Conservation (phyloP, 2,797 vertebrate species). For the Enoplosus armatus region DNA sequence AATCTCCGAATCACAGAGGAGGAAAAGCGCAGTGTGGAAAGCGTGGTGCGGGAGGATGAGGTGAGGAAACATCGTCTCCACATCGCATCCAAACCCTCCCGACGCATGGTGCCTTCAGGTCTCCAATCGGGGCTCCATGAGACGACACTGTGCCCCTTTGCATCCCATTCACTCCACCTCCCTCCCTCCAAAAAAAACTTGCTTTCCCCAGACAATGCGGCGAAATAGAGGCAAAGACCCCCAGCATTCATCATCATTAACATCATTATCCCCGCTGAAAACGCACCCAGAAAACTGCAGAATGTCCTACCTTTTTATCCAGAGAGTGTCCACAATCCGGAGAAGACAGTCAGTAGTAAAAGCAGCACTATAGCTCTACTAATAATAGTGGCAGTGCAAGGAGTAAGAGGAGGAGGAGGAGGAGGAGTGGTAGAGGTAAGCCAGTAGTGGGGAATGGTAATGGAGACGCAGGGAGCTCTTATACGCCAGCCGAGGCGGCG, state of each 20-base stretch:
- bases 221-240: conserved; percentile 10
- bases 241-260: neutral
- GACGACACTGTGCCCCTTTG: conserved; percentile 10
- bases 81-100: conserved; percentile 56
- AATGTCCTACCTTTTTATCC: conserved; percentile 78
- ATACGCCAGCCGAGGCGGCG: conserved; percentile 78
- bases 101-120: conserved; percentile 55
- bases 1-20: conserved; percentile 25
- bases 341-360: conserved; percentile 46
- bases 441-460: conserved; percentile 68
- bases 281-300: conserved; percentile 35
- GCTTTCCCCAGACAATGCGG: conserved; percentile 31
- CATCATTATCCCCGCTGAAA: conserved; percentile 1
- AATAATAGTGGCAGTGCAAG: conserved; percentile 47
- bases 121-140: conserved; percentile 41
- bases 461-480: conserved; percentile 81
- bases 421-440: conserved; percentile 68
- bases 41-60: conserved; percentile 41
- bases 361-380: conserved; percentile 35
- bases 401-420: conserved; percentile 55
- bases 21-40: conserved; percentile 44
- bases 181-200: conserved; percentile 42
- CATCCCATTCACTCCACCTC: conserved; percentile 36
- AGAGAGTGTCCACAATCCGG: conserved; percentile 50
- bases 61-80: conserved; percentile 54